Evolutionary conservation across 2,113 vertebrate genomes (phyloP).

Genomic region (Sminthopsis crassicaudata): DNA sequence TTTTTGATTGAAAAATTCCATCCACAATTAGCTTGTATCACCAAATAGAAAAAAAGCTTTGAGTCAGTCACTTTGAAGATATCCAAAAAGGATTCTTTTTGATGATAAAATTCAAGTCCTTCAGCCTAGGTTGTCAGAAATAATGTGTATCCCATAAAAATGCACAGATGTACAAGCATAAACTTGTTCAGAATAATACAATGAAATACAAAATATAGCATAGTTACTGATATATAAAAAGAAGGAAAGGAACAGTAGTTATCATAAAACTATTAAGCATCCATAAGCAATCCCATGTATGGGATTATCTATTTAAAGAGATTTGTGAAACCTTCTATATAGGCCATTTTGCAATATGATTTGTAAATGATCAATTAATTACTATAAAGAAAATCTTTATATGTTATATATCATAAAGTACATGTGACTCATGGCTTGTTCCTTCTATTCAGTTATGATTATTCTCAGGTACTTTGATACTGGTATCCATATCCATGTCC

Average conservation of each 20-base stretch:
- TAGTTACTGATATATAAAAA: not conserved
- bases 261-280: not conserved
- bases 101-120: not conserved
- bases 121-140: conserved; percentile 16
- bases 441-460: not conserved
- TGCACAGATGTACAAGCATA: not conserved
- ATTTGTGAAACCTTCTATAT: not conserved
- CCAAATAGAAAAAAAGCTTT: not conserved
- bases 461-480: not conserved
- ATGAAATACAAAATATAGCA: not conserved
- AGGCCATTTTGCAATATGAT: not conserved
- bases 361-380: not conserved
- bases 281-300: not conserved
- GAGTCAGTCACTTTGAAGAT: not conserved
- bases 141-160: too few relatives aligned
- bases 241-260: not conserved
- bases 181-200: not conserved
- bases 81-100: conserved; percentile 1
- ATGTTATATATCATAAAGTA: not conserved
- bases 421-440: not conserved
- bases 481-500: not conserved
- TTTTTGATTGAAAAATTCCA: conserved; percentile 14
- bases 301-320: not conserved
- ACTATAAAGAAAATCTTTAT: not conserved
- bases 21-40: conserved; percentile 23